Conservation (phyloP, 2,113 vertebrate species). For the Python bivittatus region DNA sequence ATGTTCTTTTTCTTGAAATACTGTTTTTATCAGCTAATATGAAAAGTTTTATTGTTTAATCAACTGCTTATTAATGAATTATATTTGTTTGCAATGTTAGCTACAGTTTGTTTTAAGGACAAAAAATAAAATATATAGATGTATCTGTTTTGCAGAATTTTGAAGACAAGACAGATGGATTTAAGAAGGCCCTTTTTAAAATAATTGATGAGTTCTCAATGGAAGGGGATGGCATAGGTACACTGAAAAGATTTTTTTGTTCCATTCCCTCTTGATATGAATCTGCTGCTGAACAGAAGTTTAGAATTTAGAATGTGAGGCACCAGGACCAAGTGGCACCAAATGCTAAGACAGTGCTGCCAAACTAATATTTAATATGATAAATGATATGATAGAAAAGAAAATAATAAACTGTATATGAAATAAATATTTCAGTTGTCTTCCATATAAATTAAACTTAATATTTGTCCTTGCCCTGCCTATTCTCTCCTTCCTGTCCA, state of each 20-base stretch:
- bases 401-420: not conserved
- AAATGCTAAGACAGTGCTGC: not conserved
- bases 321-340: no score
- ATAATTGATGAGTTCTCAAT: not conserved
- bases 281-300: not conserved
- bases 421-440: not conserved
- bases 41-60: not conserved
- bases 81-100: not conserved
- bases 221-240: not conserved
- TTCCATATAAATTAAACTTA: not conserved
- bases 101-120: not conserved
- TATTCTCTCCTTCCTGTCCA: not conserved
- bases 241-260: not conserved
- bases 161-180: not conserved
- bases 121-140: not conserved
- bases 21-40: not conserved
- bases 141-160: not conserved
- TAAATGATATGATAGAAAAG: not conserved
- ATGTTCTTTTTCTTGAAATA: no score
- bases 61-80: not conserved
- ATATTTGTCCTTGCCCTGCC: not conserved
- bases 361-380: not conserved
- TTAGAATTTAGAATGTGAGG: no score
- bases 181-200: not conserved
- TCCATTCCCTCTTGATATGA: not conserved